Evolutionary conservation across 2,888 invertebrate genomes (phyloP).

Genomic region (Entomobrya multifasciata): DNA sequence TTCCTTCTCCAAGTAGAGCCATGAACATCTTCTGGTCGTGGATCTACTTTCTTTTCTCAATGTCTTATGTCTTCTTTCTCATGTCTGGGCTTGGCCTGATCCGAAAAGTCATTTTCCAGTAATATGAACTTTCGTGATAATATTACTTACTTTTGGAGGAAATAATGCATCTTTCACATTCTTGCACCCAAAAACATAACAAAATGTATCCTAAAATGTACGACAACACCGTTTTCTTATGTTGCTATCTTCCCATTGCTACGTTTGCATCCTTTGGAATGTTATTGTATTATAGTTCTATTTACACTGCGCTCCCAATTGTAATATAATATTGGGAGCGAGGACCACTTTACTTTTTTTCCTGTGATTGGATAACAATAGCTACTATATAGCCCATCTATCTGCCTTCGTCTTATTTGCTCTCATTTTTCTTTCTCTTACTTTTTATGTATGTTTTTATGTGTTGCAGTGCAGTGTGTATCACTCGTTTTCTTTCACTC

Average conservation of each 20-base stretch:
- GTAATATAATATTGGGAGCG: slow-evolving; percentile 38
- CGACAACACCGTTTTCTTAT: background rate
- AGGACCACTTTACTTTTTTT: slow-evolving; percentile 27
- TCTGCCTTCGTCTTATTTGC: slow-evolving; percentile 11
- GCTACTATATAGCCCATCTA: slow-evolving; percentile 52
- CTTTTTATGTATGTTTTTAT: too few species aligned
- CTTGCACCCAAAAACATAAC: background rate
- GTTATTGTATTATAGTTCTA: background rate
- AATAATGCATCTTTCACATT: background rate
- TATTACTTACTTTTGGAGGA: slow-evolving; percentile 19
- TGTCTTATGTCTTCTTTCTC: background rate
- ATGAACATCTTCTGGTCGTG: background rate
- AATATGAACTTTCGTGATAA: slow-evolving; percentile 62
- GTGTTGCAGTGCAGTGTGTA: too few species aligned
- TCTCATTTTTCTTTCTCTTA: background rate
- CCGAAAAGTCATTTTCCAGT: slow-evolving; percentile 68
- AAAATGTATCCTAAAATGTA: background rate
- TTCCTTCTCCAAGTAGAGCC: slow-evolving; percentile 10
- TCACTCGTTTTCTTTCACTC: background rate
- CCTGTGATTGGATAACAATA: slow-evolving; percentile 62
- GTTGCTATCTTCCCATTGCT: background rate
- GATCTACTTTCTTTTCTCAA: background rate
- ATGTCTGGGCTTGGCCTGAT: slow-evolving; percentile 15
- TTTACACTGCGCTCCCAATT: background rate
- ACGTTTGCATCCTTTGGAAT: too few species aligned